Evolutionary conservation across 2,797 vertebrate genomes (phyloP).

Genomic region (Echeneis naucrates): DNA sequence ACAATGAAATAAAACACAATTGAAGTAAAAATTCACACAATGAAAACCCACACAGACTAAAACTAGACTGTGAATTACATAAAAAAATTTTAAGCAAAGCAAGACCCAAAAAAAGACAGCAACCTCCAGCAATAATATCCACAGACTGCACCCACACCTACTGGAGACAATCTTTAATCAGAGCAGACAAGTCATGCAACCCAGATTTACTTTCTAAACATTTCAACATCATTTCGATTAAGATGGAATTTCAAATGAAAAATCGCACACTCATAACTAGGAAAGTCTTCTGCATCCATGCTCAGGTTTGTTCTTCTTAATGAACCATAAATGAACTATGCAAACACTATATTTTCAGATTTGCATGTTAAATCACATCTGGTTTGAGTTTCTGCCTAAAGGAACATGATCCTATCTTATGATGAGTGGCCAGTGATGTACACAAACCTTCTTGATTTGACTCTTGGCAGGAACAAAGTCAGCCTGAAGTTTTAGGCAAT

Average conservation of each 20-base stretch:
- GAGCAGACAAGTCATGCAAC: background rate
- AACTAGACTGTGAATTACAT: background rate
- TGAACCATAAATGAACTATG: background rate
- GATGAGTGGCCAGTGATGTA: background rate
- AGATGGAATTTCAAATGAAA: background rate
- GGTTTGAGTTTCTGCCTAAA: background rate
- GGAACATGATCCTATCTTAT: background rate
- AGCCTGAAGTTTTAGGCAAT: constrained; percentile 86
- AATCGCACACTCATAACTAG: background rate
- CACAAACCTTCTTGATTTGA: constrained; percentile 87
- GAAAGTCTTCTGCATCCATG: background rate
- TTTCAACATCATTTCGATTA: background rate
- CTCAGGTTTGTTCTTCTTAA: background rate
- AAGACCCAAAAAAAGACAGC: background rate
- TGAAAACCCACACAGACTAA: background rate
- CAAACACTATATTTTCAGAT: background rate
- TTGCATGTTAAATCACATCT: background rate
- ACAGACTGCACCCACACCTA: background rate
- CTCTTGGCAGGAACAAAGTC: constrained; percentile 83
- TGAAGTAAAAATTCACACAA: background rate
- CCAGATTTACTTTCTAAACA: constrained; percentile 1
- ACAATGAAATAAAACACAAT: background rate
- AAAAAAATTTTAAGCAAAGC: background rate
- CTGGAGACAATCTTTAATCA: constrained; percentile 7
- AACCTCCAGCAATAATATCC: background rate